Evolutionary conservation across 2,797 vertebrate species (phyloP).

Genomic region (Alectoris magna): DNA sequence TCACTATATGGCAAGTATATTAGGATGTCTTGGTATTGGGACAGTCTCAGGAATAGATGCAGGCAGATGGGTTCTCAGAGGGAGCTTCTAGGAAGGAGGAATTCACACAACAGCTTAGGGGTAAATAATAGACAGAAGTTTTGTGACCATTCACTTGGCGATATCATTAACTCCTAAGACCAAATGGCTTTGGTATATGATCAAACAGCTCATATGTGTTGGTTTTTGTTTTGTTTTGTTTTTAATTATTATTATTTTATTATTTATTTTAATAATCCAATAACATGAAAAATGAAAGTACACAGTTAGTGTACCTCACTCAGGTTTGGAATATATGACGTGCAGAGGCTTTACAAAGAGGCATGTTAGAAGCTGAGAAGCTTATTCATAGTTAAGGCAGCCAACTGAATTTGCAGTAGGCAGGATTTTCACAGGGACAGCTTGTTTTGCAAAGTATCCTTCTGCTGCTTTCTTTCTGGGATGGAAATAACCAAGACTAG

Average conservation of each 20-base stretch:
- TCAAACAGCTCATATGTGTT: constrained; percentile 14
- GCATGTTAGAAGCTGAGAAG: not conserved
- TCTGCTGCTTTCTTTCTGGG: not conserved
- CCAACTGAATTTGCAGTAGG: constrained; percentile 1
- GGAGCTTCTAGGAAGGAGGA: not conserved
- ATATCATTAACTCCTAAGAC: not conserved
- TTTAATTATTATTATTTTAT: not conserved
- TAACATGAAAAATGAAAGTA: constrained; percentile 1
- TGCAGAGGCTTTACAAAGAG: not conserved
- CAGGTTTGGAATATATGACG: constrained; percentile 5
- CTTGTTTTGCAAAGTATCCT: constrained; percentile 26
- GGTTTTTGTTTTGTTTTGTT: not conserved
- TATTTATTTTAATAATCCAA: not conserved
- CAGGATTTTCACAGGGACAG: constrained; percentile 47
- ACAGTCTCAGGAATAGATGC: not conserved
- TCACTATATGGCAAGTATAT: not conserved
- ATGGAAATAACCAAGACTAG: not conserved
- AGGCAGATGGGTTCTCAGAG: not conserved
- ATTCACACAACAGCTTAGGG: not conserved
- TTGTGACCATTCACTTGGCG: not conserved
- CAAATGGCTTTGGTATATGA: constrained; percentile 24
- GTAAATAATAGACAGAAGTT: not conserved
- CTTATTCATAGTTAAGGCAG: constrained; percentile 19
- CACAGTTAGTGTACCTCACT: not conserved
- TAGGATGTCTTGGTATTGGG: not conserved